Conservation (phyloP, 2,113 vertebrate species). For the Orthonyx spaldingii region DNA sequence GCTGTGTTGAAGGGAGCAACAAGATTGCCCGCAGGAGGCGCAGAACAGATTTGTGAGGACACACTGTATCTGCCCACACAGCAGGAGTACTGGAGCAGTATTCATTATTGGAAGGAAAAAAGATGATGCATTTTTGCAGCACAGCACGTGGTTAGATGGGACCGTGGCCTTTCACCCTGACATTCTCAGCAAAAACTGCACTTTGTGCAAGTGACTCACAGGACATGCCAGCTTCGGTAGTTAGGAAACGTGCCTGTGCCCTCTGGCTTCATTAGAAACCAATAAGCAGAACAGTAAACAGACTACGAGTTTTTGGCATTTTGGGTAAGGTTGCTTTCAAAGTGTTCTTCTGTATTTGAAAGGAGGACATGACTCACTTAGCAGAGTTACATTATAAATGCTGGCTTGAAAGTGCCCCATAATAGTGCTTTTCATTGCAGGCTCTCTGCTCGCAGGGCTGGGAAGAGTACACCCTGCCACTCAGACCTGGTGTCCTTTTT, state of each 20-base stretch:
- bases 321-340: slow-evolving; percentile 1
- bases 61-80: background rate
- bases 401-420: background rate
- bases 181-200: slow-evolving; percentile 16
- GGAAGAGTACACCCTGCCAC: background rate
- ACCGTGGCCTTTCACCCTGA: slow-evolving; percentile 26
- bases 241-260: slow-evolving; percentile 40
- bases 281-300: slow-evolving; percentile 23
- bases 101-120: background rate
- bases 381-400: background rate
- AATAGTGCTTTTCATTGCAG: slow-evolving; percentile 13
- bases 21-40: background rate
- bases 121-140: background rate
- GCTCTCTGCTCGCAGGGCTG: background rate
- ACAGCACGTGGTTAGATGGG: background rate
- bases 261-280: background rate
- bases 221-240: background rate
- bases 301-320: slow-evolving; percentile 10
- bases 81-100: background rate
- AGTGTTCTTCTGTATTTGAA: slow-evolving; percentile 40
- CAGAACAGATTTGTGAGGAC: background rate
- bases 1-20: background rate
- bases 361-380: slow-evolving; percentile 28
- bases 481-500: background rate
- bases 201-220: slow-evolving; percentile 8